Evolutionary conservation across 2,113 vertebrate genomes (phyloP).

Genomic region (Catharus minimus): DNA sequence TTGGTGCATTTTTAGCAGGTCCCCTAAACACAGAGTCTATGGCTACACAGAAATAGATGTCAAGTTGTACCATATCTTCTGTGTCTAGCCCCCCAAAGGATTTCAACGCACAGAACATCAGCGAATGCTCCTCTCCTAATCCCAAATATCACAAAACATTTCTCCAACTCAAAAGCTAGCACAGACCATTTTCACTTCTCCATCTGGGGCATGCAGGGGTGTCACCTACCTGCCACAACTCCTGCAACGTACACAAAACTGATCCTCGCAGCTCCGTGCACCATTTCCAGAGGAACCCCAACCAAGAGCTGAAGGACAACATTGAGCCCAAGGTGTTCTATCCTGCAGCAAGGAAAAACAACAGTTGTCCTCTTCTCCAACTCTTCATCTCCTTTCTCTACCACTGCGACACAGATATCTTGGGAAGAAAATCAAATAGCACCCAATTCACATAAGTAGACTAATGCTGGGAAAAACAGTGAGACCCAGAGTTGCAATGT

Average conservation of each 20-base stretch:
- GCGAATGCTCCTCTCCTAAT: background rate
- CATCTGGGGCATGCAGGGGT: background rate
- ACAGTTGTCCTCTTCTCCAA: background rate
- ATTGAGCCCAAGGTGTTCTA: conserved; percentile 94
- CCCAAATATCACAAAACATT: background rate
- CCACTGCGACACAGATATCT: background rate
- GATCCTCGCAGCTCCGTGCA: conserved; percentile 91
- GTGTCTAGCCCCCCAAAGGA: background rate
- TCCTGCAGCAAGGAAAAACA: conserved; percentile 78
- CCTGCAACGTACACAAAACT: conserved; percentile 92
- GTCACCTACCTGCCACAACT: conserved; percentile 89
- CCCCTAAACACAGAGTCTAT: background rate
- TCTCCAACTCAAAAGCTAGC: background rate
- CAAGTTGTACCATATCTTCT: background rate
- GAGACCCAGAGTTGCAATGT: background rate
- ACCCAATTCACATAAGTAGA: background rate
- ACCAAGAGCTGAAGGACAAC: conserved; percentile 96
- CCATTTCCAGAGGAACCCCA: conserved; percentile 97
- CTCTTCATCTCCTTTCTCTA: background rate
- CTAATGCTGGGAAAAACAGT: background rate
- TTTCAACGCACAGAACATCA: background rate
- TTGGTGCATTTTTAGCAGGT: background rate
- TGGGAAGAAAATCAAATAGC: background rate
- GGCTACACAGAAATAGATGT: background rate
- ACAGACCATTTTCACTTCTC: background rate